These are phyloP conservation scores for Leptinotarsa lineolata DNA, from an alignment of 1,140 invertebrate species.

Conservation along the genomic window DNA sequence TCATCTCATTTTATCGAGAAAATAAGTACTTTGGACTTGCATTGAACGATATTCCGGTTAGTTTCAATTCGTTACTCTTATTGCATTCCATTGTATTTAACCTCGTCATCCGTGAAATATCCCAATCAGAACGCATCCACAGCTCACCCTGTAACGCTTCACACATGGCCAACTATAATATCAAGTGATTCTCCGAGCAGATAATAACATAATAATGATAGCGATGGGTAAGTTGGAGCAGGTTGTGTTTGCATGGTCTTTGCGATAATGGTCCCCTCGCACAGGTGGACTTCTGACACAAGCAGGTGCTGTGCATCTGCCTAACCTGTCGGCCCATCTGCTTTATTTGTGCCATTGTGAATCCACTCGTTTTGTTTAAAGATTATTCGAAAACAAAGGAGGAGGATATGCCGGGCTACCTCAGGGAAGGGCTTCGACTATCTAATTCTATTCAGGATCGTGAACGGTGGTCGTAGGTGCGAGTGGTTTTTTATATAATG, in stretches of 20 bases:
- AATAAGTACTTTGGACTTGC: too few relatives aligned
- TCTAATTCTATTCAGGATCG: too few relatives aligned
- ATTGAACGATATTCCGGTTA: too few relatives aligned
- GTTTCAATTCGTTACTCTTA: too few relatives aligned
- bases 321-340: constrained; percentile 15
- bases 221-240: constrained; percentile 24
- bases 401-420: neutral
- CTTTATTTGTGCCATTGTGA: constrained; percentile 5
- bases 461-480: too few relatives aligned
- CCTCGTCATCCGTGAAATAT: neutral
- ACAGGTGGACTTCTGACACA: constrained; percentile 19
- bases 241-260: constrained; percentile 23
- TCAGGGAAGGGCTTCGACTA: too few relatives aligned
- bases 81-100: too few relatives aligned
- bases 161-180: constrained; percentile 15
- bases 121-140: neutral
- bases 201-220: constrained; percentile 23
- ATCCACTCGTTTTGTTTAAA: neutral
- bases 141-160: constrained; percentile 4
- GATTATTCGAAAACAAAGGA: neutral
- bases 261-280: constrained; percentile 17
- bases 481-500: too few relatives aligned
- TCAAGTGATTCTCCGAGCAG: constrained; percentile 15
- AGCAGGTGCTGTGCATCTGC: constrained; percentile 21
- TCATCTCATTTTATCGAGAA: too few relatives aligned